A percentile compares a stretch with the other conserved stretches of the same genome.
These are phyloP conservation scores for Cynopterus sphinx DNA, from an alignment of 2,797 vertebrate species.

Conservation along the genomic window DNA sequence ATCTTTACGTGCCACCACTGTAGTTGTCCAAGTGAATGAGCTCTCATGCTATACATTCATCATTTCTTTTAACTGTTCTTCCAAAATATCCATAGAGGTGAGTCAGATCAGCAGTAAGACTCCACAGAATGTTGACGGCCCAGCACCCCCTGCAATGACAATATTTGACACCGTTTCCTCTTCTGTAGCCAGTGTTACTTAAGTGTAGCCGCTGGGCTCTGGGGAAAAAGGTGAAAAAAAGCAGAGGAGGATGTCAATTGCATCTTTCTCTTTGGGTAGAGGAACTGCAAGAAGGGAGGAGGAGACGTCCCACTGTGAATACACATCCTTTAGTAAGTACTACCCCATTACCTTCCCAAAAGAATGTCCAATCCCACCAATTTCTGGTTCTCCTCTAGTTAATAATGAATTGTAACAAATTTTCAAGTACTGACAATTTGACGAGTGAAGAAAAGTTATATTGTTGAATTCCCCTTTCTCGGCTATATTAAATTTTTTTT, in stretches of 20 bases:
- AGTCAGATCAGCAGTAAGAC: constrained; percentile 89
- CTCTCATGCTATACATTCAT: constrained; percentile 92
- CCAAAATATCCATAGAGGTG: constrained; percentile 91
- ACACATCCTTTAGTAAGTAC: neutral
- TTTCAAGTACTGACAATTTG: neutral
- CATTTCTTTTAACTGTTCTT: constrained; percentile 93
- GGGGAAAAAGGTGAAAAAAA: neutral
- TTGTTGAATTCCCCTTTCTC: neutral
- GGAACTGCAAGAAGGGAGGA: neutral
- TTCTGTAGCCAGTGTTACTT: neutral
- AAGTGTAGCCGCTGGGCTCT: neutral
- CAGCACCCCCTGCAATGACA: neutral
- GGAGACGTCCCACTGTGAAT: neutral
- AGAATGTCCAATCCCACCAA: neutral
- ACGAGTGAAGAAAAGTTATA: neutral
- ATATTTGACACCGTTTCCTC: neutral
- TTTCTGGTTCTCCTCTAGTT: neutral
- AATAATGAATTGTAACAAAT: neutral
- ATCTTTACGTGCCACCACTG: constrained; percentile 92
- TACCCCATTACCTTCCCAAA: neutral
- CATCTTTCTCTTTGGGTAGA: neutral
- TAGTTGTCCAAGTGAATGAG: constrained; percentile 92
- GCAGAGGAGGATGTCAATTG: neutral
- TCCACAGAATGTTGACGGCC: constrained; percentile 76
- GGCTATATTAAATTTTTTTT: neutral